Base-by-base conservation (phyloP, 2,113 vertebrate species). In the Pelmatolapia mariae region DNA sequence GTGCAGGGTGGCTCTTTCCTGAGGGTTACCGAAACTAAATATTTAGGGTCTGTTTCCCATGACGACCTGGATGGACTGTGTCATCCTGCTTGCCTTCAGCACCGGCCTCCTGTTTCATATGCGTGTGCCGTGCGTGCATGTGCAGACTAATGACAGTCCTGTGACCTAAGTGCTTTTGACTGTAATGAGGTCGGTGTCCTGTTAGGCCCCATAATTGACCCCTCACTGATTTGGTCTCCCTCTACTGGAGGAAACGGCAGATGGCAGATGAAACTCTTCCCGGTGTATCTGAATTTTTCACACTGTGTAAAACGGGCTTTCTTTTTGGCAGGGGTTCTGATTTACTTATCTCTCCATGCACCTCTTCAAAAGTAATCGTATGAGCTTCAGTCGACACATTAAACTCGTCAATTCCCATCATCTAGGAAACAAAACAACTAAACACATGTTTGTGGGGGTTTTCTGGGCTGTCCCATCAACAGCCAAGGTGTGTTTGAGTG, bases 401-500 rank as follows among this genome's bases (percentile, higher is more conserved):
- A 73, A 73, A 73, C 38, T 73, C 22, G 1, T 73, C 29, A 43
- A 13, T 22, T 80, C 18, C 47, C 66, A n/a, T 86, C 88, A 3
- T 61, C 80, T 84, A 86, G 80, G 82, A 88, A 87, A 61, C 63
- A 78, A 56, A 76, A 92, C 78, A 31, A 29, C 56, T 11, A 22
- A 90, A 80, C 71, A 83, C 38, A 31, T 83, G 89, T 86, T 63
- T 85, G 85, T 19, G 86, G 84, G 63, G 71, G 4, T 43, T 76
- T 31, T 88, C 71, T 84, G 84, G 29, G 71, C 80, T 10, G 66
- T 85, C 89, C 73, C 89, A 92, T 91, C 89, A 86, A 22, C 86
- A 38, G 61, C 9, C 57, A 87, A 90, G 80, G 81, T 89, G 93
- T 85, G 76, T 57, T 29, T 1, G 80, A 81, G 54, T 73, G 82